Evolutionary conservation across 2,113 vertebrate genomes (phyloP).

Genomic region (Benitochromis conjunctus): DNA sequence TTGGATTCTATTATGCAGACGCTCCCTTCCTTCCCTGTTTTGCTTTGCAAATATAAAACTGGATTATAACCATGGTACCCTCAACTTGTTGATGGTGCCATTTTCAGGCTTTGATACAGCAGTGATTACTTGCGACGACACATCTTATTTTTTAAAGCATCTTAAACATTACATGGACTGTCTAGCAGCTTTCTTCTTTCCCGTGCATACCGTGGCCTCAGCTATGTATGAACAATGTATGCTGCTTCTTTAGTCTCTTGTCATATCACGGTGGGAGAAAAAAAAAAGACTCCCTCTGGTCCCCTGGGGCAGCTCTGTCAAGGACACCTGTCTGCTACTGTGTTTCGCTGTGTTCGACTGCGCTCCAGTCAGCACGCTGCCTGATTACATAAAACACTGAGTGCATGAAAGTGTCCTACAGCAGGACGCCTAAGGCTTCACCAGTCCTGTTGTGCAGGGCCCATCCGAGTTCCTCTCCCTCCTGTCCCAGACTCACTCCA

Average conservation of each 20-base stretch:
- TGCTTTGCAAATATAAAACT: neutral
- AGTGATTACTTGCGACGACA: neutral
- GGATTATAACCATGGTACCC: neutral
- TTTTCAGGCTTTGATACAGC: neutral
- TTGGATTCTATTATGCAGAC: neutral
- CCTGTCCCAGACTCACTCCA: conserved; percentile 27
- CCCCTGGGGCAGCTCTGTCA: conserved; percentile 39
- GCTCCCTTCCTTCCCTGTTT: neutral
- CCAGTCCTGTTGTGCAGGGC: conserved; percentile 25
- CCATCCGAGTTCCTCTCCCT: conserved; percentile 18
- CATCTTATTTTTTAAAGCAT: neutral
- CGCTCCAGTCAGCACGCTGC: conserved; percentile 47
- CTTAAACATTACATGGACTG: neutral
- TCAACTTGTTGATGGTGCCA: neutral
- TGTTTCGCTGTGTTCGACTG: conserved; percentile 36
- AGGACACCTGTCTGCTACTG: conserved; percentile 64
- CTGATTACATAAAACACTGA: conserved; percentile 50
- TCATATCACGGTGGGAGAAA: conserved; percentile 30
- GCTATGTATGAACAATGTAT: neutral
- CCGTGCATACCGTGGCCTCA: neutral
- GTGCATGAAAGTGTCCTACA: conserved; percentile 49
- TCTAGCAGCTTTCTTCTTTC: neutral
- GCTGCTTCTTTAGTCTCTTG: conserved; percentile 23
- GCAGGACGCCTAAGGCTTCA: conserved; percentile 45
- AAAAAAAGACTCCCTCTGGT: conserved; percentile 26